A percentile compares a stretch with the other conserved stretches of the same genome.
Conservation (phyloP, 23 tunicate species). For the Clavelina lepadiformis region DNA sequence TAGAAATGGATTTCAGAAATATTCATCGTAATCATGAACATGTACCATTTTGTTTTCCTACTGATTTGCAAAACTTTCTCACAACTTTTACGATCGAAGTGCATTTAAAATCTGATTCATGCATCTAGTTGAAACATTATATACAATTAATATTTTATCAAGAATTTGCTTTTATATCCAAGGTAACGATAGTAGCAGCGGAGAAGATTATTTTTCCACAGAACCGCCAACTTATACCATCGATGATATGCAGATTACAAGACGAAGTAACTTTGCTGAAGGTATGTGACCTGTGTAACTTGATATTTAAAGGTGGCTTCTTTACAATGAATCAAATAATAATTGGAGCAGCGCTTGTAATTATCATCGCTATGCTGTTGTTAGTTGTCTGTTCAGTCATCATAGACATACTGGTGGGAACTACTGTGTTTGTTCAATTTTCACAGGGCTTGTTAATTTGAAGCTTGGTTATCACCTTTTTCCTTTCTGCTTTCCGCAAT, state of each 20-base stretch:
- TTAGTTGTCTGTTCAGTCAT: neutral
- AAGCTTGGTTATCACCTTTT: neutral
- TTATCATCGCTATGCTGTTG: neutral
- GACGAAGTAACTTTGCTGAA: conserved; percentile 58
- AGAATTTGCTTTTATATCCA: no score
- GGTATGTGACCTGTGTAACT: conserved; percentile 27
- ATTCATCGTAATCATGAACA: no score
- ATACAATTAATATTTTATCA: no score
- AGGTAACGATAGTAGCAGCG: neutral
- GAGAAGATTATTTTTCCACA: conserved; percentile 22
- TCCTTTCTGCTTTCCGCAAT: neutral
- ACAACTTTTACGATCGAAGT: no score
- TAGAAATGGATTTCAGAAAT: no score
- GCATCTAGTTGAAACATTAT: no score
- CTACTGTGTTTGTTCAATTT: neutral
- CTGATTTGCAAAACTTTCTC: no score
- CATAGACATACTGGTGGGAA: neutral
- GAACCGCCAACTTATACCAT: conserved; percentile 39
- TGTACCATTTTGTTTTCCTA: no score
- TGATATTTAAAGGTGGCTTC: neutral
- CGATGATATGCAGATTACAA: conserved; percentile 56
- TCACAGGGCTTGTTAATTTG: neutral
- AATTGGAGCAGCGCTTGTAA: neutral
- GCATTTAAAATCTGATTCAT: no score
- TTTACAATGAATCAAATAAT: neutral